These are phyloP conservation scores for Jaculus jaculus DNA, from an alignment of 2,113 vertebrate genomes.

Conservation along the genomic window DNA sequence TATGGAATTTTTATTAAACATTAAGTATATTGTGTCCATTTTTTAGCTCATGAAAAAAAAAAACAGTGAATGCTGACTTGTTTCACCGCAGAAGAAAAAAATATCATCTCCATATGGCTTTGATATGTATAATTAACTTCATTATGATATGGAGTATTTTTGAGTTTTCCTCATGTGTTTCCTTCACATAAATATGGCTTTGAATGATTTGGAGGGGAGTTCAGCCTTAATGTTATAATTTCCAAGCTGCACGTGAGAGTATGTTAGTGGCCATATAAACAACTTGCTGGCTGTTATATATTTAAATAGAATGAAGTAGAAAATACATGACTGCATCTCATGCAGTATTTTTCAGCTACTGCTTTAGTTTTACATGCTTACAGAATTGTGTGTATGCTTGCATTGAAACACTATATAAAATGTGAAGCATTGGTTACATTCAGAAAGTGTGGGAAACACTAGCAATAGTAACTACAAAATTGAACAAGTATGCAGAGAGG, in stretches of 20 bases:
- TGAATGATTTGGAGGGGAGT: neutral
- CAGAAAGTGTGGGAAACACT: neutral
- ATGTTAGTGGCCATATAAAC: neutral
- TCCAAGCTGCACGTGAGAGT: neutral
- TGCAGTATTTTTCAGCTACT: neutral
- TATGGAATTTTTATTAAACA: neutral
- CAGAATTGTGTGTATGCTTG: neutral
- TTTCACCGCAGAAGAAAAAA: neutral
- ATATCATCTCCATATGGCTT: neutral
- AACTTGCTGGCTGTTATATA: neutral
- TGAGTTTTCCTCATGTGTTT: neutral
- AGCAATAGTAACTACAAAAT: neutral
- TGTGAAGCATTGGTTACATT: neutral
- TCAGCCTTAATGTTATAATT: neutral
- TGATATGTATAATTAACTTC: neutral
- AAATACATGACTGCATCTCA: neutral
- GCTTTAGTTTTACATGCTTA: neutral
- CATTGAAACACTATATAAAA: neutral
- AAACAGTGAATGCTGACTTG: neutral
- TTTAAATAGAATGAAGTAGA: neutral
- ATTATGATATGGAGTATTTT: neutral
- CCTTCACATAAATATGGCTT: neutral
- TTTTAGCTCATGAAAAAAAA: constrained; percentile 11
- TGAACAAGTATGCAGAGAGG: neutral
- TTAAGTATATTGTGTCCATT: neutral